A percentile compares a stretch with the other conserved stretches of the same genome.
These are phyloP conservation scores for Catharus minimus DNA, from an alignment of 2,113 vertebrate genomes.

Conservation along the genomic window DNA sequence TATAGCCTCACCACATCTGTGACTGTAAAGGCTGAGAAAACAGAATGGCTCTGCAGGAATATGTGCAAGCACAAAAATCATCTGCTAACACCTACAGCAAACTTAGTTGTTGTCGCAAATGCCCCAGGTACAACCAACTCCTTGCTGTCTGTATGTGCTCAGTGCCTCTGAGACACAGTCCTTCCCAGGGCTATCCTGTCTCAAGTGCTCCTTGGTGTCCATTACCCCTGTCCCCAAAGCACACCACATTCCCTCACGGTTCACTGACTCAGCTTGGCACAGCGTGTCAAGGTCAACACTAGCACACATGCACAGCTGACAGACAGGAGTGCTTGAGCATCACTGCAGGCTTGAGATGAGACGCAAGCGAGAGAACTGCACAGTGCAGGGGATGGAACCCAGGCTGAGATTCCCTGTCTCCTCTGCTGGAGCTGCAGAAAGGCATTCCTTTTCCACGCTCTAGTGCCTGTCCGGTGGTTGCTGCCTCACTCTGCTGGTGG, in stretches of 20 bases:
- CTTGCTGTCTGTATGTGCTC: not conserved
- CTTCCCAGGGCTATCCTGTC: not conserved
- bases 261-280: not conserved
- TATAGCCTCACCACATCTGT: constrained; percentile 8
- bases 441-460: rapidly evolving
- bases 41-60: not conserved
- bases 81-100: not conserved
- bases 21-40: not conserved
- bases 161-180: not conserved
- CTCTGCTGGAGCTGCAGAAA: not conserved
- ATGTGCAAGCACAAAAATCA: not conserved
- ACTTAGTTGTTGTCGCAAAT: not conserved
- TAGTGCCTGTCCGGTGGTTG: not conserved
- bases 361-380: not conserved
- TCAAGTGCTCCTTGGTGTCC: not conserved
- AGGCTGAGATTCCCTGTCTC: not conserved
- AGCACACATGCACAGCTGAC: not conserved
- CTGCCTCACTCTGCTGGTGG: not conserved
- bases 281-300: not conserved
- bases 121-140: not conserved
- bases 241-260: not conserved
- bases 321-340: not conserved
- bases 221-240: not conserved
- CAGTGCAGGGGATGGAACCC: not conserved
- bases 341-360: not conserved